phyloP scores from a whole-genome alignment of 2,888 invertebrate species.

The Amorpha juglandis region DNA sequence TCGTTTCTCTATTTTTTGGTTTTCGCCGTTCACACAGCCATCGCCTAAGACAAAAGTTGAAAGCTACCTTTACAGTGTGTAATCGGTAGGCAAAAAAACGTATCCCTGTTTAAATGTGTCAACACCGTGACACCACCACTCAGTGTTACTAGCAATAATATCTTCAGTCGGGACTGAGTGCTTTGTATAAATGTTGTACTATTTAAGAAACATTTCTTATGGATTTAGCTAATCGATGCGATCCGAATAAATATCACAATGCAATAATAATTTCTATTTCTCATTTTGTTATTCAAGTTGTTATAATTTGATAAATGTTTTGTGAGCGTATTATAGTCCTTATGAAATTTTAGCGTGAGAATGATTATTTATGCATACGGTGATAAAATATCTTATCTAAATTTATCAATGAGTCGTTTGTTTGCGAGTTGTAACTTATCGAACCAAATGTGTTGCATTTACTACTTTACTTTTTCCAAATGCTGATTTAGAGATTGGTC shows the following conservation, averaged over 20 bases:
- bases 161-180: neutral
- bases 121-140: neutral
- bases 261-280: conserved; percentile 46
- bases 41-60: conserved; percentile 91
- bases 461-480: conserved; percentile 9
- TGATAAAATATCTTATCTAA: neutral
- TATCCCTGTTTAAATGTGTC: neutral
- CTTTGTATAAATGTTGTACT: conserved; percentile 1
- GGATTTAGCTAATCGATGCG: neutral
- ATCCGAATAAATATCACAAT: conserved; percentile 35
- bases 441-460: conserved; percentile 22
- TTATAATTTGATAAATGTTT: conserved; percentile 29
- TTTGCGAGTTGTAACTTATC: neutral
- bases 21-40: conserved; percentile 96
- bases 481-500: neutral
- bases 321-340: conserved; percentile 14
- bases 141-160: neutral
- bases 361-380: neutral
- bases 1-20: conserved; percentile 96
- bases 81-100: conserved; percentile 47
- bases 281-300: conserved; percentile 29
- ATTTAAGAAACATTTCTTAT: neutral
- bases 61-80: conserved; percentile 93
- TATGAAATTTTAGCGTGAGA: neutral
- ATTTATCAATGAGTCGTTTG: neutral